Base-by-base conservation (phyloP, 2,888 invertebrate species). In the Brenthis ino region DNA sequence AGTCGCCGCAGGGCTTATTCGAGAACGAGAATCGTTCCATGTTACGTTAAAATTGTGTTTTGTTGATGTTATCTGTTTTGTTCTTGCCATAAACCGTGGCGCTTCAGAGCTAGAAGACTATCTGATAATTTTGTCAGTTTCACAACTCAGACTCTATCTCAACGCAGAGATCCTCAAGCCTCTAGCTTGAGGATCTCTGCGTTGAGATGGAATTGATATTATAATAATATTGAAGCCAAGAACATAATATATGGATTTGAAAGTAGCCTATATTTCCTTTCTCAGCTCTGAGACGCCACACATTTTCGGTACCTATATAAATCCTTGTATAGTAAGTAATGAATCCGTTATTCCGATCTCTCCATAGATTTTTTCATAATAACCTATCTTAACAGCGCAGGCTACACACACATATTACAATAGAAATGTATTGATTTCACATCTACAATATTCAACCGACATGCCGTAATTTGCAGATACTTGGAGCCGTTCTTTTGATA, bases 391-490 rank as follows among this genome's bases (percentile, higher is more conserved):
- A 89, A 84, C 65, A 73, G 65, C 75, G 89, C 92, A 91, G 91
- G 91, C 92, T 91, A 88, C 83, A 85, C 81, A 89, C 92, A 92
- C 91, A 91, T 85, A 89, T 92, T 91, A 92, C 92, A 93, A 92
- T 93, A 93, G 91, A 83, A 86, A 88, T 83, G 84, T 89, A 91
- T 92, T 92, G 83, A 86, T 89, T 93, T 93, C 84, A 88, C 87
- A 90, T 84, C 88, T 84, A 89, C 87, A 88, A 83, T 86, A 84
- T 85, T 86, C 85, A 87, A 91, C 87, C 87, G 89, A 92, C 86
- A 88, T 89, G 86, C 92, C 91, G 91, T 89, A 82, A 88, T 88
- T 89, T 85, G 87, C 92, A 90, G 88, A 91, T 88, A 91, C 89
- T 88, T 85, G 87, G 89, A 91, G 88, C 89, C 91, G 88, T 91